A percentile compares a stretch with the other conserved stretches of the same genome.
Conservation (phyloP, 2,113 vertebrate genomes). For the Panthera tigris region DNA sequence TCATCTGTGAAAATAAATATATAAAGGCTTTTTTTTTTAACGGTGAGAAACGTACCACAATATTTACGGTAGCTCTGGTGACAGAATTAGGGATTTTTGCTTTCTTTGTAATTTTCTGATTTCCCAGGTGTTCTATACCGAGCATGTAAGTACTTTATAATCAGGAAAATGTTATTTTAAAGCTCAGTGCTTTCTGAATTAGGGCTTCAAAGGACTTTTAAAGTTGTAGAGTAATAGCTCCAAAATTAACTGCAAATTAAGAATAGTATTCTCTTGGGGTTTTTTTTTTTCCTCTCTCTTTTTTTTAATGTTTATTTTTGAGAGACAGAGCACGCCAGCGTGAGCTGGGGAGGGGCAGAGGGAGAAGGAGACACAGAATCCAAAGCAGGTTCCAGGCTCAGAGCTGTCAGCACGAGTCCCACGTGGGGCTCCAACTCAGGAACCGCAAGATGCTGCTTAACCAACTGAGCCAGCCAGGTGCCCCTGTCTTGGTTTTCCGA, state of each 20-base stretch:
- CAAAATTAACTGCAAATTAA: slow-evolving; percentile 43
- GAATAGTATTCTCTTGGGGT: neutral
- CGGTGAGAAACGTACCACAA: neutral
- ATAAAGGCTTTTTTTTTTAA: neutral
- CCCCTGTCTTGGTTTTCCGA: neutral
- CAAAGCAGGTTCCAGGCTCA: too few species aligned
- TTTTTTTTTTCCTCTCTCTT: neutral
- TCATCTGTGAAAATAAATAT: neutral
- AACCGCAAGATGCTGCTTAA: too few species aligned
- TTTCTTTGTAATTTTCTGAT: slow-evolving; percentile 26
- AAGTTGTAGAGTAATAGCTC: neutral
- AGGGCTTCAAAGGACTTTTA: neutral
- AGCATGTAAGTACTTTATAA: neutral
- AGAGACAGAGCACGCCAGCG: too few species aligned
- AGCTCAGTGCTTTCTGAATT: slow-evolving; percentile 11
- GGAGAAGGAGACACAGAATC: too few species aligned
- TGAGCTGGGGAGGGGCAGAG: too few species aligned
- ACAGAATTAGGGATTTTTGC: neutral
- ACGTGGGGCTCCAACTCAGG: too few species aligned
- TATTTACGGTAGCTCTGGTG: neutral
- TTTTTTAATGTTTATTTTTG: too few species aligned
- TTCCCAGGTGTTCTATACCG: neutral
- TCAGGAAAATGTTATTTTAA: neutral
- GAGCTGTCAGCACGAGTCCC: too few species aligned
- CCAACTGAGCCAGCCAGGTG: too few species aligned